Conservation (phyloP, 2,888 invertebrate genomes). For the Pharmacophagus antenor region DNA sequence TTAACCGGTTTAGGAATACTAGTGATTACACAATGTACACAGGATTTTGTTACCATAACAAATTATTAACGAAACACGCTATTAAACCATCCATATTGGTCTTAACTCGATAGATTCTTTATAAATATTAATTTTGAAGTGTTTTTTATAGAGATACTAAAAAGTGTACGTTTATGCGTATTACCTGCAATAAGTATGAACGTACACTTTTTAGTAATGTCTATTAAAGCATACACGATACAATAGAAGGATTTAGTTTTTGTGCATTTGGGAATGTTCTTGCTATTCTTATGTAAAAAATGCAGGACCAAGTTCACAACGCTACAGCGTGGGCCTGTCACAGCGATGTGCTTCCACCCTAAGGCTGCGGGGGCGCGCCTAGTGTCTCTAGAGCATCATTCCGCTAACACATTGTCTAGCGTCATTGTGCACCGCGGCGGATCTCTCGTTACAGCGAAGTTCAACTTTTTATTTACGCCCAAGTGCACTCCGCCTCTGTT, state of each 20-base stretch:
- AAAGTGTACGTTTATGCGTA: too few relatives aligned
- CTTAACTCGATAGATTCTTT: background rate
- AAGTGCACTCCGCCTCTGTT: constrained; percentile 76
- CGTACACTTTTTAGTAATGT: too few relatives aligned
- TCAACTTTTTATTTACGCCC: constrained; percentile 80
- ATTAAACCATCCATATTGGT: constrained; percentile 3
- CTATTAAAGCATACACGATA: too few relatives aligned
- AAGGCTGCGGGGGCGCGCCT: constrained; percentile 57
- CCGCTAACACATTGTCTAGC: constrained; percentile 75
- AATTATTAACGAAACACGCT: constrained; percentile 11
- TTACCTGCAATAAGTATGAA: too few relatives aligned
- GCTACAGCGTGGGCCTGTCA: background rate
- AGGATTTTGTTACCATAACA: constrained; percentile 20
- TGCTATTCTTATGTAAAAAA: background rate
- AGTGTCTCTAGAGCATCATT: constrained; percentile 67
- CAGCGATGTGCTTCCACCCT: constrained; percentile 15
- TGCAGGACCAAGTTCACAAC: constrained; percentile 32
- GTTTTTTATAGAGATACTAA: too few relatives aligned
- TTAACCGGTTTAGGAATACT: constrained; percentile 21
- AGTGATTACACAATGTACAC: constrained; percentile 9
- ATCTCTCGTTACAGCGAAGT: constrained; percentile 68
- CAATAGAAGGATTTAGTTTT: background rate
- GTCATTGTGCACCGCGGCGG: constrained; percentile 67
- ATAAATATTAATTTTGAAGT: background rate
- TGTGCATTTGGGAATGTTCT: constrained; percentile 2